Evolutionary conservation across 2,797 vertebrate genomes (phyloP).

Genomic region (Manis javanica): DNA sequence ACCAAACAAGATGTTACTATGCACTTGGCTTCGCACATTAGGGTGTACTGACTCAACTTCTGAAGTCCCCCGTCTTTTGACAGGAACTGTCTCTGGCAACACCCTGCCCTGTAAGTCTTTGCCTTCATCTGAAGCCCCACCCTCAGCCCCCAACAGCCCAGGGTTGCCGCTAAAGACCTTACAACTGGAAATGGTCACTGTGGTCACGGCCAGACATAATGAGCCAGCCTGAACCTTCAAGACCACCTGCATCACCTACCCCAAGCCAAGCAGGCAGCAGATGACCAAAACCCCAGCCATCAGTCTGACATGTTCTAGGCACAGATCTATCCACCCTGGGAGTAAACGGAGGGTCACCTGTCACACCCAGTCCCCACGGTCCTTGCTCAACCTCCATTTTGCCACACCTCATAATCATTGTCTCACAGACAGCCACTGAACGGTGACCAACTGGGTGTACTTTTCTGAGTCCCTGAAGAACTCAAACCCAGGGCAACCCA

Average conservation of each 20-base stretch:
- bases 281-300: conserved; percentile 94
- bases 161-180: conserved; percentile 94
- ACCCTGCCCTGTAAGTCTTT: conserved; percentile 92
- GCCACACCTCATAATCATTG: conserved; percentile 95
- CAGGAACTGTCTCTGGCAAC: conserved; percentile 94
- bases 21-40: conserved; percentile 85
- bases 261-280: conserved; percentile 95
- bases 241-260: conserved; percentile 93
- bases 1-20: conserved; percentile 86
- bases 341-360: conserved; percentile 93
- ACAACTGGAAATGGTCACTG: conserved; percentile 94
- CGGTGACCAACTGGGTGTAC: neutral
- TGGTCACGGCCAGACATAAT: conserved; percentile 93
- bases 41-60: conserved; percentile 92
- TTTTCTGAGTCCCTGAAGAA: conserved; percentile 73
- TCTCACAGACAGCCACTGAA: conserved; percentile 90
- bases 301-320: conserved; percentile 39
- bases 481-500: neutral
- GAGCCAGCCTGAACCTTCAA: conserved; percentile 91
- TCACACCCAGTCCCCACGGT: conserved; percentile 93
- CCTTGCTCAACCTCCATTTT: conserved; percentile 95
- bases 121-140: conserved; percentile 91
- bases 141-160: conserved; percentile 93
- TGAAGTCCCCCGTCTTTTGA: conserved; percentile 95
- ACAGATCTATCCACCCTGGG: conserved; percentile 94